phyloP scores from a whole-genome alignment of 2,888 invertebrate species.

The Operophtera brumata region DNA sequence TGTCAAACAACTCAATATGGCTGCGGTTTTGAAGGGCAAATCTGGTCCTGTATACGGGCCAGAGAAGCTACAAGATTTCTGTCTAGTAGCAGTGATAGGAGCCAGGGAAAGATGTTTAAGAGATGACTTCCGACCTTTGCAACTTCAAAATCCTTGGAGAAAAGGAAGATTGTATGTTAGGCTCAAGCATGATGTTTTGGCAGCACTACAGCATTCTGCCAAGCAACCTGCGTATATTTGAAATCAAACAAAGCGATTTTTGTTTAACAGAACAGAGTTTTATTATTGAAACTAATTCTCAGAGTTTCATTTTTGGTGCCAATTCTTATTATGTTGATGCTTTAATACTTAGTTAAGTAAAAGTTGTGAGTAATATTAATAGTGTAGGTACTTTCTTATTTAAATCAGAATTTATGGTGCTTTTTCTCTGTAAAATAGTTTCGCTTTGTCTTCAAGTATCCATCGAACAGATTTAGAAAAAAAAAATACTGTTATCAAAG shows the following conservation, averaged over 20 bases:
- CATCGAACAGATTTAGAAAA: conserved; percentile 5
- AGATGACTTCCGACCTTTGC: conserved; percentile 96
- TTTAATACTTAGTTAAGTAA: conserved; percentile 71
- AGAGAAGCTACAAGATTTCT: conserved; percentile 92
- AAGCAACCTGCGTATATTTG: conserved; percentile 86
- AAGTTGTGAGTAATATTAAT: conserved; percentile 70
- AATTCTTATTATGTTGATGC: conserved; percentile 70
- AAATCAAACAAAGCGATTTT: conserved; percentile 30
- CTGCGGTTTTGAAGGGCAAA: conserved; percentile 90
- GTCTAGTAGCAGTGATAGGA: conserved; percentile 97
- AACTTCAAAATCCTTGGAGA: conserved; percentile 97
- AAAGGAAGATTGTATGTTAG: conserved; percentile 96
- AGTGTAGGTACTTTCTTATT: conserved; percentile 42
- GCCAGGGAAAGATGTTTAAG: conserved; percentile 95
- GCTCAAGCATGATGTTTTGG: conserved; percentile 93
- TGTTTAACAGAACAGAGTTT: conserved; percentile 27
- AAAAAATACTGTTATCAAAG: neutral
- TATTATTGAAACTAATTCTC: conserved; percentile 39
- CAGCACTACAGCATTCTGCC: conserved; percentile 93
- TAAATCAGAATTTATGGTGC: conserved; percentile 71
- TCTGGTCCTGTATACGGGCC: conserved; percentile 92
- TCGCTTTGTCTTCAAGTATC: conserved; percentile 22
- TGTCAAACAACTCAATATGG: conserved; percentile 97
- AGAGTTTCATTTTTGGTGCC: conserved; percentile 67
- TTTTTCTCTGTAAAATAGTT: conserved; percentile 47